phyloP scores from a whole-genome alignment of 2,113 vertebrate genomes.

The Hippocampus comes region DNA sequence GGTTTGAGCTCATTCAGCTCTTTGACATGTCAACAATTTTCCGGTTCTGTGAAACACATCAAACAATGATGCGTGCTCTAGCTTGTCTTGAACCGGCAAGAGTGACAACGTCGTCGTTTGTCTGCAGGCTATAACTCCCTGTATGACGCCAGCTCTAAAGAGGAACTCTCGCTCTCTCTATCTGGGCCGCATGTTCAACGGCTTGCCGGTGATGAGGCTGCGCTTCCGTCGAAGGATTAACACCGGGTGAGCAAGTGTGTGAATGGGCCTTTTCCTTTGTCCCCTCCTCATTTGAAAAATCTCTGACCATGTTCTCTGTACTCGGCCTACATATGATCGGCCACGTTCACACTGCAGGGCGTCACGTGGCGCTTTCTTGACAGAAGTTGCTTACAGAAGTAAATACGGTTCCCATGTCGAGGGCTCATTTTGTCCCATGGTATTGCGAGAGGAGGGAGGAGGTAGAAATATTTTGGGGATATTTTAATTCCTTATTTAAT shows the following conservation, averaged over 20 bases:
- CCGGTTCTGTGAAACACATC: neutral
- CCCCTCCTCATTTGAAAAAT: neutral
- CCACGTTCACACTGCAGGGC: no score
- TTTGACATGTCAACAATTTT: neutral
- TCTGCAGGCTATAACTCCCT: slow-evolving; percentile 80
- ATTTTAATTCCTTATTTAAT: no score
- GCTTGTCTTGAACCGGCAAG: neutral
- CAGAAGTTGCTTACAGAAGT: no score
- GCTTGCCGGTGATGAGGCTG: slow-evolving; percentile 83
- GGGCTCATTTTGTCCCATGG: no score
- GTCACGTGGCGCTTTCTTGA: no score
- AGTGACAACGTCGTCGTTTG: slow-evolving; percentile 7
- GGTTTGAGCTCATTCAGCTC: neutral
- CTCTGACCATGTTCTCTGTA: neutral
- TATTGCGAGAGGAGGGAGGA: no score
- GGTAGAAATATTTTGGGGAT: no score
- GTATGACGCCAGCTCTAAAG: slow-evolving; percentile 75
- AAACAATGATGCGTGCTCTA: neutral
- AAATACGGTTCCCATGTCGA: no score
- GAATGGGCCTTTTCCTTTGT: neutral
- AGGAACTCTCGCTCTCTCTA: slow-evolving; percentile 89
- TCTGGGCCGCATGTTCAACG: slow-evolving; percentile 92
- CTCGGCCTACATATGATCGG: no score
- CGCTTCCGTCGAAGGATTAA: slow-evolving; percentile 85
- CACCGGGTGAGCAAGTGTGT: slow-evolving; percentile 78